These are phyloP conservation scores for Pseudopipra pipra DNA, from an alignment of 2,113 vertebrate genomes.

Conservation along the genomic window DNA sequence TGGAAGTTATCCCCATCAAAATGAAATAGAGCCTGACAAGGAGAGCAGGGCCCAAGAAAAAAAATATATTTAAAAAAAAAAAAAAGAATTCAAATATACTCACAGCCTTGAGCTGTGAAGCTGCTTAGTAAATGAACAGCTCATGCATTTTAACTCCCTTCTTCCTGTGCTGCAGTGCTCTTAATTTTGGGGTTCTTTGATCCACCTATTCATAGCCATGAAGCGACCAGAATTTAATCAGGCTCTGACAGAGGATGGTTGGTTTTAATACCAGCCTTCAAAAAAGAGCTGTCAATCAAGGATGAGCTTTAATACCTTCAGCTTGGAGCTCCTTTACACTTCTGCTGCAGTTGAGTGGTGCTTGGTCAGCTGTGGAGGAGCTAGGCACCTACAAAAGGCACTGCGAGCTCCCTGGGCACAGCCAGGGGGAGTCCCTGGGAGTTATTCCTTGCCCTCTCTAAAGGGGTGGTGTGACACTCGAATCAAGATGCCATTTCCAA, in stretches of 20 bases:
- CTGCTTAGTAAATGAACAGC: conserved; percentile 19
- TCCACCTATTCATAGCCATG: conserved; percentile 33
- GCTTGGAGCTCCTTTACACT: not conserved
- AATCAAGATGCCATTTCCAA: not conserved
- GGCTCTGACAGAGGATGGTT: not conserved
- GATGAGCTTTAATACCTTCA: conserved; percentile 12
- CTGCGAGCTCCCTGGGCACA: not conserved
- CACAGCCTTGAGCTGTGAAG: conserved; percentile 6
- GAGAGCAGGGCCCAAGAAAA: not conserved
- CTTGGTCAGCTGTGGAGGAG: conserved; percentile 8
- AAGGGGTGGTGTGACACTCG: not conserved
- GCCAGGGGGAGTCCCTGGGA: rapidly evolving
- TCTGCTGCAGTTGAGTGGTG: not conserved
- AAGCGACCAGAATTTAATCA: conserved; percentile 61
- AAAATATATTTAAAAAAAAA: not conserved
- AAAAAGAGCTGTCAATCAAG: conserved; percentile 47
- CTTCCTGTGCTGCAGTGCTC: not conserved
- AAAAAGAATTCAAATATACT: not conserved
- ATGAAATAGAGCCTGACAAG: not conserved
- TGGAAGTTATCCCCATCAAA: not conserved
- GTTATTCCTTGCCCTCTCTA: not conserved
- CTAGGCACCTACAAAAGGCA: not conserved
- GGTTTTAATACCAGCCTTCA: not conserved
- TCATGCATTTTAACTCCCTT: conserved; percentile 41
- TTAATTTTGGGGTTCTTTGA: conserved; percentile 55